Evolutionary conservation across 2,113 vertebrate genomes (phyloP).

Genomic region (Clinocottus analis): DNA sequence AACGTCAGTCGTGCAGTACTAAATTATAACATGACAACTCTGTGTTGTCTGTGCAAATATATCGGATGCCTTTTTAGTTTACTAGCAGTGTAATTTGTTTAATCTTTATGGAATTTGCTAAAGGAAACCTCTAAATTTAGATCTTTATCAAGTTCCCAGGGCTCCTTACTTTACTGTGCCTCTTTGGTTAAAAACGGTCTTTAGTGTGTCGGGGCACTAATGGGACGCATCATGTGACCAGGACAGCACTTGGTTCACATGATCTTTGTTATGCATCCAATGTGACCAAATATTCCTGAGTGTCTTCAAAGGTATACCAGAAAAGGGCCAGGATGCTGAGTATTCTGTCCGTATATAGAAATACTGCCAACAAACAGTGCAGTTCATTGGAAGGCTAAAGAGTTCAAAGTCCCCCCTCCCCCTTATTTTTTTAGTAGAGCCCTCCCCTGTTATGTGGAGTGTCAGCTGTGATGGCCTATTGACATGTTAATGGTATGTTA

Average conservation of each 20-base stretch:
- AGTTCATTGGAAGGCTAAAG: constrained; percentile 54
- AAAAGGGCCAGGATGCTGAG: constrained; percentile 43
- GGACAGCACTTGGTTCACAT: constrained; percentile 10
- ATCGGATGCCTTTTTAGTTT: not conserved
- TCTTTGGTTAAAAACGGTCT: not conserved
- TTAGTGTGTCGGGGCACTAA: not conserved
- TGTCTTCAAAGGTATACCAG: constrained; percentile 26
- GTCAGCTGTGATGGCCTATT: constrained; percentile 79
- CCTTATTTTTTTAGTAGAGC: constrained; percentile 34
- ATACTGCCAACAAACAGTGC: constrained; percentile 33
- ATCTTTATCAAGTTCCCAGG: not conserved
- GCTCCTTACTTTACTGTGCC: not conserved
- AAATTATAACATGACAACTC: not conserved
- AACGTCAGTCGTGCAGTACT: not conserved
- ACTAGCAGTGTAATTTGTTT: not conserved
- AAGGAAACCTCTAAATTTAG: not conserved
- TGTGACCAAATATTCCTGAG: not conserved
- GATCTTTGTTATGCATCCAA: constrained; percentile 7
- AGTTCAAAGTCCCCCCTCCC: constrained; percentile 63
- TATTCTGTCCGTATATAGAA: constrained; percentile 22
- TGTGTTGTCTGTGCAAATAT: not conserved
- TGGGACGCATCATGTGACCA: constrained; percentile 1
- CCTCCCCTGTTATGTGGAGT: constrained; percentile 50
- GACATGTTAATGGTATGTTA: constrained; percentile 81
- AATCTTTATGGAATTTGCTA: not conserved